Conservation (phyloP, 2,797 vertebrate genomes). For the Phrynocephalus forsythii region DNA sequence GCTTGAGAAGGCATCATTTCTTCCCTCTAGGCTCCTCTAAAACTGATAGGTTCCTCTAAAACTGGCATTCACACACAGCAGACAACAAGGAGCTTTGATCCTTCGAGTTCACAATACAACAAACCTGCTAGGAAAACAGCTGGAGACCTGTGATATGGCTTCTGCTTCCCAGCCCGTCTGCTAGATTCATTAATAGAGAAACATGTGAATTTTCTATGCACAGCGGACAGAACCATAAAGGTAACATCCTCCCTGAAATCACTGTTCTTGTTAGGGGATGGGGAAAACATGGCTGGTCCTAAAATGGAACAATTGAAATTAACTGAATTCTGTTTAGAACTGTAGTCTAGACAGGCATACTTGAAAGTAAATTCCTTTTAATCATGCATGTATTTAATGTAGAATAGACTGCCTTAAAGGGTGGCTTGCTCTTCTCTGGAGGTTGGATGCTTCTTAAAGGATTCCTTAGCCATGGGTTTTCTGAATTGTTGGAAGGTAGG, state of each 20-base stretch:
- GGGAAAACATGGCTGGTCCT: neutral
- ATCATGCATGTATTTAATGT: neutral
- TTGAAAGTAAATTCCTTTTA: neutral
- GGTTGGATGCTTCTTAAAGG: too few species aligned
- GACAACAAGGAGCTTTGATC: slow-evolving; percentile 38
- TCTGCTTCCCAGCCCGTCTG: neutral
- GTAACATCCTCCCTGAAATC: neutral
- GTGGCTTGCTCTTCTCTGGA: too few species aligned
- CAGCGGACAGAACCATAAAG: neutral
- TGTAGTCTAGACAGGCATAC: neutral
- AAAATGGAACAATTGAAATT: neutral
- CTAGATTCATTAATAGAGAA: slow-evolving; percentile 21
- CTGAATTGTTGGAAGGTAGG: too few species aligned
- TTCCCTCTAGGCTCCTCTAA: neutral
- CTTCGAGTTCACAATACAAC: slow-evolving; percentile 6
- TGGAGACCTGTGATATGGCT: slow-evolving; percentile 9
- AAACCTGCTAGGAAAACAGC: slow-evolving; percentile 44
- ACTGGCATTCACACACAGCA: neutral
- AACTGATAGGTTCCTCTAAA: slow-evolving; percentile 10
- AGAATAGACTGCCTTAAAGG: too few species aligned
- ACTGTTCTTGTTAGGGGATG: slow-evolving; percentile 1
- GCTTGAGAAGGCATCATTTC: neutral
- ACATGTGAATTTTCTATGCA: neutral
- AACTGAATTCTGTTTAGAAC: slow-evolving; percentile 2
- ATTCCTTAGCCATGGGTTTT: too few species aligned